phyloP scores from a whole-genome alignment of 2,888 invertebrate species.

The Adineta ricciae region DNA sequence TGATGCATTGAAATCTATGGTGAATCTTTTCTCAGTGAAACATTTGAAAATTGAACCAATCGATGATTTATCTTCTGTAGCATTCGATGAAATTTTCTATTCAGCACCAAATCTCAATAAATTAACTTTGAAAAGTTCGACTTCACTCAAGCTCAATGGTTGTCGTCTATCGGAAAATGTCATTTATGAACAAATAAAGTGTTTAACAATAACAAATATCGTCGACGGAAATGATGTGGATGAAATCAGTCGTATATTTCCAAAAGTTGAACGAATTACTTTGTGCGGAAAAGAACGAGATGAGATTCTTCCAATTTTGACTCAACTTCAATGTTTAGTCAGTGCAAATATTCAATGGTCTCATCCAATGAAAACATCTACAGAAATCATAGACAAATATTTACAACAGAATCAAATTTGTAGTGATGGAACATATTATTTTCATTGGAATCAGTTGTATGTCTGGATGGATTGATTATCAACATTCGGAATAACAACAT shows the following conservation, averaged over 20 bases:
- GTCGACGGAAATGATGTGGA: background rate
- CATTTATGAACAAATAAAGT: background rate
- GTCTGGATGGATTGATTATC: background rate
- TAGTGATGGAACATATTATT: background rate
- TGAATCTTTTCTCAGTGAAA: background rate
- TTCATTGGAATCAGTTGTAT: background rate
- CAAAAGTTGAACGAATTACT: background rate
- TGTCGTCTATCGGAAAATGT: background rate
- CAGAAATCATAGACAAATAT: background rate
- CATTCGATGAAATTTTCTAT: background rate
- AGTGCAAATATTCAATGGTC: background rate
- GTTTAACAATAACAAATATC: background rate
- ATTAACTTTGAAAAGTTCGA: background rate
- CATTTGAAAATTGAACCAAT: background rate
- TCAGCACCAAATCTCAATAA: background rate
- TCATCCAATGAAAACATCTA: background rate
- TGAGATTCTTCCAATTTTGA: background rate
- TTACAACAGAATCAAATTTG: background rate
- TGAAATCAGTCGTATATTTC: background rate
- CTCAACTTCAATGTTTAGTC: background rate
- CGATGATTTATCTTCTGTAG: rapidly evolving
- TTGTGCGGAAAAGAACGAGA: background rate
- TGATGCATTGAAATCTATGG: background rate
- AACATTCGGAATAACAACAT: too few relatives aligned
- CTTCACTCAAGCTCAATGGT: background rate